Percentiles rank a stretch among this genome's conserved stretches.
phyloP scores from a whole-genome alignment of 2,113 vertebrate species.

The Excalfactoria chinensis region DNA sequence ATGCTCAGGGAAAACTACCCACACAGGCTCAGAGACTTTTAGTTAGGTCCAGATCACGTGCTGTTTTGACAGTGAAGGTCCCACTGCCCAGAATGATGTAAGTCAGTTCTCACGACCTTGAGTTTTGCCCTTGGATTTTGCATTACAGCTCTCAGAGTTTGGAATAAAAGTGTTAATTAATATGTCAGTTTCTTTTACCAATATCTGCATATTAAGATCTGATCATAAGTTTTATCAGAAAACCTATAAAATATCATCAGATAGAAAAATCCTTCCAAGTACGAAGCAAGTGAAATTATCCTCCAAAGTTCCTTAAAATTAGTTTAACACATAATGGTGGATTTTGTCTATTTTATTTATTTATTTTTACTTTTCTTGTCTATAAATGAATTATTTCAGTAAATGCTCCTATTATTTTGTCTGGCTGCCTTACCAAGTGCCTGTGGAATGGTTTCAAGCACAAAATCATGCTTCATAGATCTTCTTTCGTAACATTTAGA shows the following conservation, averaged over 20 bases:
- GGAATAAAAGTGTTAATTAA: neutral
- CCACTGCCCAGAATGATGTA: neutral
- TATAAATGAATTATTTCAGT: neutral
- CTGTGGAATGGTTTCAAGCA: neutral
- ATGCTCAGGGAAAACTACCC: neutral
- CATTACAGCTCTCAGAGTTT: neutral
- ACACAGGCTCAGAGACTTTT: neutral
- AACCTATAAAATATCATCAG: neutral
- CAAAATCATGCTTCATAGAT: neutral
- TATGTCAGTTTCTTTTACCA: neutral
- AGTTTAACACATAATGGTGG: neutral
- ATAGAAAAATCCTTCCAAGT: neutral
- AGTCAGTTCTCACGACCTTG: neutral
- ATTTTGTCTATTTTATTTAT: fast-evolving
- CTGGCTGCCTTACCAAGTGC: neutral
- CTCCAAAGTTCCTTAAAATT: neutral
- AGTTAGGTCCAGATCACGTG: neutral
- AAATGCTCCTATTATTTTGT: neutral
- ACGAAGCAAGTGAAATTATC: neutral
- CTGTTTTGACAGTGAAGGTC: neutral
- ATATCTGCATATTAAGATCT: neutral
- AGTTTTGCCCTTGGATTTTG: neutral
- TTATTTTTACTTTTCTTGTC: neutral
- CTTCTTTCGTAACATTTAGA: neutral
- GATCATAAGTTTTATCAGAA: neutral